A percentile compares a stretch with the other conserved stretches of the same genome.
Evolutionary conservation across 2,888 invertebrate species (phyloP).

Genomic region (Sesia apiformis): DNA sequence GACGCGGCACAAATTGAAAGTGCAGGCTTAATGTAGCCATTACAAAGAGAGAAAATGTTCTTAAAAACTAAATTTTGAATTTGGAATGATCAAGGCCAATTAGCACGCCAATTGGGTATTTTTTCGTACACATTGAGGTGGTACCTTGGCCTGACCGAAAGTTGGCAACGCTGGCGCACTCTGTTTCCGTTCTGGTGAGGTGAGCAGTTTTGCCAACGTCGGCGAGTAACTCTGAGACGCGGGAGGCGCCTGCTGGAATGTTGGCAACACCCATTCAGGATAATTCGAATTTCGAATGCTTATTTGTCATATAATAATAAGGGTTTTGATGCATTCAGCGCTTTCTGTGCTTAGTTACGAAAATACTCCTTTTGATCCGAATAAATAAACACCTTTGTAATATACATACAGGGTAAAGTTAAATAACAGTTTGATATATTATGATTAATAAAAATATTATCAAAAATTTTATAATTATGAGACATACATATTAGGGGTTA

Average conservation of each 20-base stretch:
- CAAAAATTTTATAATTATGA: too few species aligned
- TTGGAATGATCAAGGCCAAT: constrained; percentile 67
- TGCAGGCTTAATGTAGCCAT: not conserved
- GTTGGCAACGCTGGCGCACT: constrained; percentile 56
- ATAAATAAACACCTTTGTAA: too few species aligned
- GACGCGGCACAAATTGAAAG: too few species aligned
- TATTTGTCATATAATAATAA: too few species aligned
- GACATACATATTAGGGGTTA: too few species aligned
- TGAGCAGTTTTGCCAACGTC: constrained; percentile 85
- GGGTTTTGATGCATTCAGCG: too few species aligned
- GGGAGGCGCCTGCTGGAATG: constrained; percentile 69
- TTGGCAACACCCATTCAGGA: constrained; percentile 72
- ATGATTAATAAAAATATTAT: too few species aligned
- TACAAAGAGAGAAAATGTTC: constrained; percentile 18
- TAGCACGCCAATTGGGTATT: constrained; percentile 57
- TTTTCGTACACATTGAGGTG: constrained; percentile 42
- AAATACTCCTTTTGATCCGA: too few species aligned
- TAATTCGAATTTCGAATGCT: constrained; percentile 24
- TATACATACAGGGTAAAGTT: too few species aligned
- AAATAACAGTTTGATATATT: too few species aligned
- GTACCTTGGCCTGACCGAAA: constrained; percentile 74
- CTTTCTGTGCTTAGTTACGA: too few species aligned
- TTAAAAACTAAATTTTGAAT: constrained; percentile 69
- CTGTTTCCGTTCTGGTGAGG: constrained; percentile 76
- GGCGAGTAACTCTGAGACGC: constrained; percentile 82